Conservation (phyloP, 1,140 invertebrate species). For the Theocolax elegans region DNA sequence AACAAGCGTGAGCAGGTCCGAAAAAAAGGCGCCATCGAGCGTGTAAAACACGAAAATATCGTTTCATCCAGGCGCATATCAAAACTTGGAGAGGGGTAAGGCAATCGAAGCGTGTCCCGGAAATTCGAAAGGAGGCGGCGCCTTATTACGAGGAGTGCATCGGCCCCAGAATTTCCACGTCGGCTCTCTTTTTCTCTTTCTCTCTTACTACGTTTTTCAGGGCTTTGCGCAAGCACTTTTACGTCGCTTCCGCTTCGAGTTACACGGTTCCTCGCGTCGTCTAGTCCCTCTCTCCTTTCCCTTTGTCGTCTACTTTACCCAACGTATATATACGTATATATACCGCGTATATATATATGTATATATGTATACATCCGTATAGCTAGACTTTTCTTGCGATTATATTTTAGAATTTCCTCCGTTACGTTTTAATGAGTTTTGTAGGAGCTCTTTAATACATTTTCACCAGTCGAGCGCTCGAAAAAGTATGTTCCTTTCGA, state of each 20-base stretch:
- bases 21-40: no score
- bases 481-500: no score
- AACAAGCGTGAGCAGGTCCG: no score
- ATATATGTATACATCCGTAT: no score
- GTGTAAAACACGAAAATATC: not conserved
- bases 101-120: conserved; percentile 11
- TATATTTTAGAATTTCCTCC: conserved; percentile 6
- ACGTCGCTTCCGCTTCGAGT: conserved; percentile 19
- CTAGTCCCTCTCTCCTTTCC: not conserved
- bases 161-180: conserved; percentile 16
- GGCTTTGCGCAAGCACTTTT: not conserved
- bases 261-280: conserved; percentile 6
- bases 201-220: not conserved
- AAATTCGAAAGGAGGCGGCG: not conserved
- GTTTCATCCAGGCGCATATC: not conserved
- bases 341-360: no score
- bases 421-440: conserved; percentile 13
- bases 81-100: not conserved
- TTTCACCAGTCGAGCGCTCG: no score
- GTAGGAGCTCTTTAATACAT: not conserved
- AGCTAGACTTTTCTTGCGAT: not conserved
- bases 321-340: no score
- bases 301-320: not conserved
- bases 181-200: not conserved
- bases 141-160: conserved; percentile 22